These are phyloP conservation scores for Phyllotis vaccarum DNA, from an alignment of 2,797 vertebrate genomes.

Conservation along the genomic window DNA sequence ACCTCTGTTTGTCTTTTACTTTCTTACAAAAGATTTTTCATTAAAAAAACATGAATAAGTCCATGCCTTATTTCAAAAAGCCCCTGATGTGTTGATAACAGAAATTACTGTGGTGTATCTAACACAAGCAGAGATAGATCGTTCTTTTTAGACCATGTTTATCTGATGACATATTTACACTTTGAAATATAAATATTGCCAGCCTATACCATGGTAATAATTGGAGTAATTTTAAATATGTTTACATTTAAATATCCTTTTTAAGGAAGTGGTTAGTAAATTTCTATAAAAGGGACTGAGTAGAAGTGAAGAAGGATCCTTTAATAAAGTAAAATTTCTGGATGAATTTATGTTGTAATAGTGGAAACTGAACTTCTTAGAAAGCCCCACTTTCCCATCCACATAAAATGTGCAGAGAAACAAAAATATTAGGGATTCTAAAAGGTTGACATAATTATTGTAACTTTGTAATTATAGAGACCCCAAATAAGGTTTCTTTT, in stretches of 20 bases:
- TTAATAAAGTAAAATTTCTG: background rate
- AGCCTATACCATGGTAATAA: conserved; percentile 14
- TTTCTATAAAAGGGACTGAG: background rate
- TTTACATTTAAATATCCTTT: conserved; percentile 29
- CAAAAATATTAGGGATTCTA: background rate
- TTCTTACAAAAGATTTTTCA: conserved; percentile 70
- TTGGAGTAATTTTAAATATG: background rate
- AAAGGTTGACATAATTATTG: background rate
- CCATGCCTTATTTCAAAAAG: conserved; percentile 72
- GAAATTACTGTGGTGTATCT: conserved; percentile 33
- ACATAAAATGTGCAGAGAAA: background rate
- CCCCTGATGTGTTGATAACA: conserved; percentile 78
- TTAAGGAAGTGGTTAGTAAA: background rate
- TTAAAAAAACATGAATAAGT: conserved; percentile 77
- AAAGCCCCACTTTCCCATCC: background rate
- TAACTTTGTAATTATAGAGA: background rate
- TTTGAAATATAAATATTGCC: conserved; percentile 59
- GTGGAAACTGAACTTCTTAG: background rate
- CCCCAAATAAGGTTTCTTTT: background rate
- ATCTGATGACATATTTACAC: background rate
- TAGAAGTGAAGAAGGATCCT: background rate
- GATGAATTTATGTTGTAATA: background rate
- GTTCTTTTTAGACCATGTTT: conserved; percentile 64
- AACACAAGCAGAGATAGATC: conserved; percentile 40
- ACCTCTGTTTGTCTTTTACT: conserved; percentile 73